A percentile compares a stretch with the other conserved stretches of the same genome.
Conservation (phyloP, 2,113 vertebrate genomes). For the Pygathrix nemaeus region DNA sequence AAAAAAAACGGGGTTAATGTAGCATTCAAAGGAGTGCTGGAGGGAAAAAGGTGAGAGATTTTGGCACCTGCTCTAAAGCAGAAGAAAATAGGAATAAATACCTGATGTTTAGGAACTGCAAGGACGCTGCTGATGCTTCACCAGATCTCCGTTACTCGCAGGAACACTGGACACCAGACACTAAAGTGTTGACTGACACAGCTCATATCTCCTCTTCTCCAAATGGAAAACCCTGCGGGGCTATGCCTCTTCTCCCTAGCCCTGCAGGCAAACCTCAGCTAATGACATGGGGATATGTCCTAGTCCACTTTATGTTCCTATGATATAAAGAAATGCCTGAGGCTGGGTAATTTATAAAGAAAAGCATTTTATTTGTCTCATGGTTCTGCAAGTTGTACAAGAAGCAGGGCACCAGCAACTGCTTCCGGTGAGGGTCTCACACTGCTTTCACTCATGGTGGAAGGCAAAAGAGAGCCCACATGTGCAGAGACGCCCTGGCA, state of each 20-base stretch:
- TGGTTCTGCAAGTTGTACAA: background rate
- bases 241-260: no score
- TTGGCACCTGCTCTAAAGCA: background rate
- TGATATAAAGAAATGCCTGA: background rate
- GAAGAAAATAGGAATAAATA: background rate
- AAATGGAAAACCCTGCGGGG: background rate
- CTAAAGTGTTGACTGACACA: background rate
- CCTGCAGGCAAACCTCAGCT: background rate
- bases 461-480: background rate
- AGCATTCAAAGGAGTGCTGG: background rate
- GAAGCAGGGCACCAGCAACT: background rate
- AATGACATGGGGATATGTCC: fast-evolving
- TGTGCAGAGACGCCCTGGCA: background rate
- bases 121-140: fast-evolving
- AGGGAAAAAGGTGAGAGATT: background rate
- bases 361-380: background rate
- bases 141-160: background rate
- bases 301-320: background rate
- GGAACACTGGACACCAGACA: background rate
- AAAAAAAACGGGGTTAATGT: background rate
- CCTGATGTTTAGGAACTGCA: background rate
- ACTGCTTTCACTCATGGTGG: background rate
- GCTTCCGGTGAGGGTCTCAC: background rate
- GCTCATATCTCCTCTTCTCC: background rate
- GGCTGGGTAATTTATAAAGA: background rate